Percentiles rank a stretch among this genome's conserved stretches.
phyloP scores from a whole-genome alignment of 2,113 vertebrate genomes.

The Orcinus orca region DNA sequence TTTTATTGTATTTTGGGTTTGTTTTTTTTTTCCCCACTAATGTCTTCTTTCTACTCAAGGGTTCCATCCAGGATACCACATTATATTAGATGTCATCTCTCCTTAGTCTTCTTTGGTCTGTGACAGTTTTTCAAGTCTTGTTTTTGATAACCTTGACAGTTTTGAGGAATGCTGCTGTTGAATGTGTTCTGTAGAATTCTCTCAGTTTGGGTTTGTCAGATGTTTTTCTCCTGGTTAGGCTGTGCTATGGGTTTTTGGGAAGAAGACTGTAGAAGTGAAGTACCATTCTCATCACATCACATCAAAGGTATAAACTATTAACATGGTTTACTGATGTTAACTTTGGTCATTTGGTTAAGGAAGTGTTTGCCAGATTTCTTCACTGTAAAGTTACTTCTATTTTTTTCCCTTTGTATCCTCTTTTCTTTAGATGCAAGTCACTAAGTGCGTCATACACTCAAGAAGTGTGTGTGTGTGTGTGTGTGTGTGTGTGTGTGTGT shows the following conservation, averaged over 20 bases:
- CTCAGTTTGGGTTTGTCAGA: not conserved
- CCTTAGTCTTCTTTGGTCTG: not conserved
- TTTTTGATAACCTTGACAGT: not conserved
- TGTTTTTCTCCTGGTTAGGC: not conserved
- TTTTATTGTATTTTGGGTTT: not conserved
- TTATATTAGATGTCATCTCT: not conserved
- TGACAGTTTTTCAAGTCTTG: not conserved
- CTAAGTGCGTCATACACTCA: not conserved
- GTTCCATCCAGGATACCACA: not conserved
- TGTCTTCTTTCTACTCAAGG: not conserved
- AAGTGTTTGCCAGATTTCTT: not conserved
- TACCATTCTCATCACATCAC: not conserved
- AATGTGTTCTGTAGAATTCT: not conserved
- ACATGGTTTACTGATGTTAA: not conserved
- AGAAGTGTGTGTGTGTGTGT: no score
- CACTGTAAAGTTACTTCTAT: not conserved
- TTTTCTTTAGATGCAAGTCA: not conserved
- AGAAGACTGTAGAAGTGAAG: not conserved
- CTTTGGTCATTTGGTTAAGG: not conserved
- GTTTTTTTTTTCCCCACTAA: not conserved
- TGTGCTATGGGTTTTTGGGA: not conserved
- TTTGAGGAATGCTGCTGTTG: not conserved
- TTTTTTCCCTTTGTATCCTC: not conserved
- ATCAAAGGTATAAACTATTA: not conserved
- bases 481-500: not conserved